phyloP scores from a whole-genome alignment of 2,888 invertebrate species.

The Aleiodes leptofemur region DNA sequence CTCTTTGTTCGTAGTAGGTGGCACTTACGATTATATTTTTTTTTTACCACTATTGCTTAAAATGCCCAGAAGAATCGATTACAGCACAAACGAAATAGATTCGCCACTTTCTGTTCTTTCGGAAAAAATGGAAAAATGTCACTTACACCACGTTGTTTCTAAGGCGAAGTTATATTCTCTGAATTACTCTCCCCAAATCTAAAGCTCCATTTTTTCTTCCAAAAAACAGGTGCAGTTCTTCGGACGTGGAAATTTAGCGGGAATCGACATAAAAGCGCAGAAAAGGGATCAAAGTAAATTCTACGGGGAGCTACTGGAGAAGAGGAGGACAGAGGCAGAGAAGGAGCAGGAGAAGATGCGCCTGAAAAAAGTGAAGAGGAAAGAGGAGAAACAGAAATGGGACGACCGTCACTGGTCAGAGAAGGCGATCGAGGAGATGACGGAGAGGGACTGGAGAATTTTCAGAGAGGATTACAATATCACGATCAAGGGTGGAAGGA shows the following conservation, averaged over 20 bases:
- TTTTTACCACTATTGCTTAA: too few relatives aligned
- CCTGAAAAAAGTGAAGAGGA: slow-evolving; percentile 92
- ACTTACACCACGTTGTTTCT: too few relatives aligned
- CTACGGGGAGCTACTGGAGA: slow-evolving; percentile 96
- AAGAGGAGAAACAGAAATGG: slow-evolving; percentile 99
- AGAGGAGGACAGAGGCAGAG: slow-evolving; percentile 95
- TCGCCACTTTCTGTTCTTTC: too few relatives aligned
- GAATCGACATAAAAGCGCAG: slow-evolving; percentile 97
- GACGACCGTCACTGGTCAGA: slow-evolving; percentile 99
- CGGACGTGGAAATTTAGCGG: slow-evolving; percentile 97
- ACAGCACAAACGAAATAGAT: too few relatives aligned
- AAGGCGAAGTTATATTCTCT: too few relatives aligned
- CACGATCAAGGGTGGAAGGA: slow-evolving; percentile 96
- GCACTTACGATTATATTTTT: too few relatives aligned
- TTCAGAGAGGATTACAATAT: slow-evolving; percentile 99
- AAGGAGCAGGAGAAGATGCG: slow-evolving; percentile 97
- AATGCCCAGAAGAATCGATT: too few relatives aligned
- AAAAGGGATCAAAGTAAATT: slow-evolving; percentile 97
- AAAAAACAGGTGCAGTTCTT: slow-evolving; percentile 86
- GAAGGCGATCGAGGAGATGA: slow-evolving; percentile 96
- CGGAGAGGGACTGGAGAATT: slow-evolving; percentile 99
- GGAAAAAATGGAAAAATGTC: too few relatives aligned
- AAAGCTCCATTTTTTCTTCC: too few relatives aligned
- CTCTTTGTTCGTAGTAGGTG: too few relatives aligned
- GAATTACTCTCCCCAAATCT: too few relatives aligned